These are phyloP conservation scores for Drosophila robusta DNA, from an alignment of 2,888 invertebrate species.

Conservation along the genomic window DNA sequence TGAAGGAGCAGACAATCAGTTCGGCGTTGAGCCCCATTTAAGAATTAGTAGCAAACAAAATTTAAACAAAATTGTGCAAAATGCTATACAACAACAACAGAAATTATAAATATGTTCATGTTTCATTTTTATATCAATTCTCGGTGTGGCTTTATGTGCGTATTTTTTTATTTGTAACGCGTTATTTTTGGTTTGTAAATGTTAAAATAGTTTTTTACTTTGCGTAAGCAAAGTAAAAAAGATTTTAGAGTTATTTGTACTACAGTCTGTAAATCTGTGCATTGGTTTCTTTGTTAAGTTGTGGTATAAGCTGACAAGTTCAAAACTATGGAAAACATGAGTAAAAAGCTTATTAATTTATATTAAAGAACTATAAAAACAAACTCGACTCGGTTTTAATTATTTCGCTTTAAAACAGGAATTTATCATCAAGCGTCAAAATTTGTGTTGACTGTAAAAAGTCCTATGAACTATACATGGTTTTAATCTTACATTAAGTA, in stretches of 20 bases:
- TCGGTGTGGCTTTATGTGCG: slow-evolving; percentile 67
- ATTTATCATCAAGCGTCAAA: neutral
- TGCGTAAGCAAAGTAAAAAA: slow-evolving; percentile 17
- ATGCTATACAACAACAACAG: slow-evolving; percentile 1
- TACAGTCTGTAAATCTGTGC: slow-evolving; percentile 71
- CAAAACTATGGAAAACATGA: slow-evolving; percentile 71
- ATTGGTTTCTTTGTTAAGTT: slow-evolving; percentile 80
- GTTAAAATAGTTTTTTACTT: slow-evolving; percentile 42
- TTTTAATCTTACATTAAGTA: too few species aligned
- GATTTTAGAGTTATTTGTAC: slow-evolving; percentile 40
- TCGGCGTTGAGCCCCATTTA: slow-evolving; percentile 30
- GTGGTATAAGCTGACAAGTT: slow-evolving; percentile 81
- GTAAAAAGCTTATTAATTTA: slow-evolving; percentile 77
- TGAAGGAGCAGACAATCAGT: slow-evolving; percentile 67
- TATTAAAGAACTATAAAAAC: slow-evolving; percentile 56
- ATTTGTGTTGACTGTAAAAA: too few species aligned
- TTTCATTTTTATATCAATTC: slow-evolving; percentile 32
- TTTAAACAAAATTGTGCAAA: slow-evolving; percentile 9
- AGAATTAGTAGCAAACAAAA: slow-evolving; percentile 19
- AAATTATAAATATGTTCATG: slow-evolving; percentile 1
- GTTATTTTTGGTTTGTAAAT: slow-evolving; percentile 55
- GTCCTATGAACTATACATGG: too few species aligned
- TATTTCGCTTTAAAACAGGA: neutral
- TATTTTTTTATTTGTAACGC: slow-evolving; percentile 44
- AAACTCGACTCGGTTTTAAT: neutral